Evolutionary conservation across 2,797 vertebrate species (phyloP), one percentile per base, ranked within the genome.

Genomic region (Huso huso): DNA sequence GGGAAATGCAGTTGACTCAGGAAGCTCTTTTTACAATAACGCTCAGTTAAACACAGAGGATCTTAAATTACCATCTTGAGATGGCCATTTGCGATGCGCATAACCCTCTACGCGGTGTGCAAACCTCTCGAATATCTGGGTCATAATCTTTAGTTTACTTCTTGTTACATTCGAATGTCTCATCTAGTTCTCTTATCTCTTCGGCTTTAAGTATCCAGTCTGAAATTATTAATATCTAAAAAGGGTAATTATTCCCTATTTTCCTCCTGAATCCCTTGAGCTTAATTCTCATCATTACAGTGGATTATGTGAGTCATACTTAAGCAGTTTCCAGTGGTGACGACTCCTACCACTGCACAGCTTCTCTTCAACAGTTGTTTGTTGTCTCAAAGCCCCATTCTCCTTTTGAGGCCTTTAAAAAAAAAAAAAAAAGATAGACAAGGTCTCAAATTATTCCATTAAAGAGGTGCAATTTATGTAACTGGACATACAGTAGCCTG

Each of bases 381-480:
- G 37, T 37, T 37, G 3, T 37, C 37, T 37, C 37, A 37, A 37
- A 37, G 37, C 37, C 37, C 51, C 75, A 53, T 65, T 63, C 66
- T 57, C 64, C 65, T 50, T 70, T 66, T 68, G 69, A 69, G 70
- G 69, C 37, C 88, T 89, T 91, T 86, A 18, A 18, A 18, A 18
- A 18, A 18, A 18, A 18, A 89, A 90, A 88, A 91, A 86, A 37
- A 37, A 37, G 86, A 87, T 92, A 94, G 93, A 95, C 94, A 93
- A 95, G 93, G 94, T 92, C 91, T 90, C 92, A 96, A 97, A 99
- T 99, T 98, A 99, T 99, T 99, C 95, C 96, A 98, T 99, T 99
- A 98, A 99, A 98, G 93, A 95, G 94, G 92, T 93, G 93, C 94
- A 97, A 97, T 99, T 98, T 98, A 96, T 98, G 93, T 98, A 98